Percentiles rank a stretch among this genome's conserved stretches.
These are phyloP conservation scores for Agrypnia vestita DNA, from an alignment of 1,140 invertebrate genomes.

Conservation along the genomic window DNA sequence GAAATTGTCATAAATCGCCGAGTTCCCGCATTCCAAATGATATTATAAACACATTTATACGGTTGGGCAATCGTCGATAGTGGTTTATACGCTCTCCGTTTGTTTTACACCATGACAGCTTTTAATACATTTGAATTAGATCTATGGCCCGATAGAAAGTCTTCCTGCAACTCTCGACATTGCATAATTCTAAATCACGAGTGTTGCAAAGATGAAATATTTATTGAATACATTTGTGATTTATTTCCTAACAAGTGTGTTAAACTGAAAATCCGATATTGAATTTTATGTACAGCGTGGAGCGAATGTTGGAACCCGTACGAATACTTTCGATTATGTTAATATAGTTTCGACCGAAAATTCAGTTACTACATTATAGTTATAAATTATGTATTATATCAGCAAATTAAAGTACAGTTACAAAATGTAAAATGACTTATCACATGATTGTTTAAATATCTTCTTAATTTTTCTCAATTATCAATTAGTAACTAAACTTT, in stretches of 20 bases:
- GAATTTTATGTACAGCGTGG: too few relatives aligned
- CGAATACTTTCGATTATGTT: too few relatives aligned
- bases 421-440: too few relatives aligned
- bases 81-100: conserved; percentile 24
- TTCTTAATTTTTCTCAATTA: too few relatives aligned
- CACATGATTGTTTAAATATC: too few relatives aligned
- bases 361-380: too few relatives aligned
- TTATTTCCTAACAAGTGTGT: conserved; percentile 21
- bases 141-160: conserved; percentile 24
- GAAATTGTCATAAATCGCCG: conserved; percentile 34
- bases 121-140: conserved; percentile 42
- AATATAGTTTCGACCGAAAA: too few relatives aligned
- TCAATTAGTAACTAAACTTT: too few relatives aligned
- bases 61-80: conserved; percentile 18
- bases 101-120: conserved; percentile 31
- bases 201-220: conserved; percentile 37
- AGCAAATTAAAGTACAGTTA: too few relatives aligned
- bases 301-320: too few relatives aligned
- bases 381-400: too few relatives aligned
- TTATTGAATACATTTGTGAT: conserved; percentile 28
- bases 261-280: too few relatives aligned
- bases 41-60: not conserved
- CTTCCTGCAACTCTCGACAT: conserved; percentile 20
- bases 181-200: conserved; percentile 33
- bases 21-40: conserved; percentile 19